These are phyloP conservation scores for Thymelicus sylvestris DNA, from an alignment of 2,888 invertebrate species.

Conservation along the genomic window DNA sequence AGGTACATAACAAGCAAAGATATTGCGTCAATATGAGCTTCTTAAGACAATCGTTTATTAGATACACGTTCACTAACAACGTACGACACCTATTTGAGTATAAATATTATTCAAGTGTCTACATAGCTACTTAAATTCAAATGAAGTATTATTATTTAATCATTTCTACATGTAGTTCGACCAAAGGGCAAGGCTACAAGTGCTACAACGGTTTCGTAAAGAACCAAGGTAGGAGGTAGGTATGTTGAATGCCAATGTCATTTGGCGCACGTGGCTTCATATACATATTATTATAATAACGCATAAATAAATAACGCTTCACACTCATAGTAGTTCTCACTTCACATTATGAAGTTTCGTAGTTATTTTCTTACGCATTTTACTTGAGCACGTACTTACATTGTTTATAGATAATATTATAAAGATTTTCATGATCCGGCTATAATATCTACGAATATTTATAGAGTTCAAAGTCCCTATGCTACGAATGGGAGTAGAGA, in stretches of 20 bases:
- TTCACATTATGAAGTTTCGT: too few species aligned
- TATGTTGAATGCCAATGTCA: conserved; percentile 35
- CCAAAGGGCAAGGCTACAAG: conserved; percentile 36
- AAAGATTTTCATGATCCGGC: conserved; percentile 1
- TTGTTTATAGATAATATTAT: background rate
- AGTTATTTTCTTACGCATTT: conserved; percentile 11
- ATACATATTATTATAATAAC: too few species aligned
- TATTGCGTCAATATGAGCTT: too few species aligned
- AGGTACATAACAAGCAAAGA: too few species aligned
- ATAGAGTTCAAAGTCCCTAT: too few species aligned
- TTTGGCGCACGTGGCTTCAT: conserved; percentile 29
- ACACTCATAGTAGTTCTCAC: too few species aligned
- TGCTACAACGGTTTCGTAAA: conserved; percentile 22
- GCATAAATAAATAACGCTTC: too few species aligned
- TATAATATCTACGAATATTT: too few species aligned
- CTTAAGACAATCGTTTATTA: too few species aligned
- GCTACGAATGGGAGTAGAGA: too few species aligned
- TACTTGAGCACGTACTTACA: background rate
- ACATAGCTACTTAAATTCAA: background rate
- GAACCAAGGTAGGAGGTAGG: conserved; percentile 18
- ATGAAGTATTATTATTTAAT: conserved; percentile 15
- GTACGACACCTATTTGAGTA: background rate
- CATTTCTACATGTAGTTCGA: conserved; percentile 20
- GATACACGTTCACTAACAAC: too few species aligned
- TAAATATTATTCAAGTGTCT: background rate